Evolutionary conservation across 2,113 vertebrate genomes (phyloP), one percentile per base, ranked within the genome.

Genomic region (Podocnemis expansa): DNA sequence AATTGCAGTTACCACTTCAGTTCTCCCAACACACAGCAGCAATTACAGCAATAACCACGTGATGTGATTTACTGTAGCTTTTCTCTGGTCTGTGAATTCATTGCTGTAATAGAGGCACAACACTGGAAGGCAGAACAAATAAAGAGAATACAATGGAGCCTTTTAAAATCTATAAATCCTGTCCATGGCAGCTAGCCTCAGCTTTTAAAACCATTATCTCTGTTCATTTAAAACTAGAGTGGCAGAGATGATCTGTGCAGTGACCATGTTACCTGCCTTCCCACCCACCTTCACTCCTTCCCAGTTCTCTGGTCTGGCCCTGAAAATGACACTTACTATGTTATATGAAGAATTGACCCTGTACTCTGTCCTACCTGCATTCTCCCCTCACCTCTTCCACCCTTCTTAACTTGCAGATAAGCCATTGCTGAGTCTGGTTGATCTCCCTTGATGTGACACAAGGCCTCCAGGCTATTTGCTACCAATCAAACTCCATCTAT

Each of bases 21-120:
- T 10, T 6, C 2, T 31, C 5, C 31, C 84, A 34, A 31, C 47
- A 0, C 43, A 56, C 0, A 6, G 52, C 6, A 29, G 38, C 31
- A 16, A 11, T 31, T 55, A 87, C 2, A 1, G 56, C n/a, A 10
- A 52, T 14, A 10, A n/a, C 11, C 7, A 14, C 17, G 22, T 70
- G n/a, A 38, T 0, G 0, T 76, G 41, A 76, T 45, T 45, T 76
- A 24, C 73, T 27, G 43, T 43, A 75, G 24, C 70, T 75, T 75
- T 25, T 75, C 41, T 38, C 41, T 75, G 41, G 38, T 76, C 25
- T 43, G 73, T 76, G 73, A 45, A 76, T 43, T 45, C 41, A 76
- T 76, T 45, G 22, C 41, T 45, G 73, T 45, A 76, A 76, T 45
- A 45, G 43, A 76, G 12, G 41, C 25, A 45, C 73, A 76, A 8